Base-by-base conservation (phyloP, 1,140 invertebrate genomes). In the Anoplolepis gracilipes region DNA sequence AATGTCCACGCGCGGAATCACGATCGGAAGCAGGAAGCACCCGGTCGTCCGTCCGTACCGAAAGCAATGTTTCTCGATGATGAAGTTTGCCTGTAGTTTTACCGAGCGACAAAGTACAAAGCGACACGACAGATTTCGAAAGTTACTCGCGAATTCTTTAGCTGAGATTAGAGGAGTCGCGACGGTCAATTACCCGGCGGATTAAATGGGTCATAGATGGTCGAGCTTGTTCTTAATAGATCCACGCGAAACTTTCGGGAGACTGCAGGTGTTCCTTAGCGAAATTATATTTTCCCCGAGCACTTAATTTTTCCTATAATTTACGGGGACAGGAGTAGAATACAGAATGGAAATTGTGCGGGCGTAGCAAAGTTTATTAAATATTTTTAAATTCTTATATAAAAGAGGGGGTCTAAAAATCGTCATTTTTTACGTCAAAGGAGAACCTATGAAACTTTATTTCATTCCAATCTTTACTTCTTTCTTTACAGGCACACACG, bases 1-100 rank as follows among this genome's bases (percentile, higher is more conserved):
- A 89, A 87, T 87, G 88, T 87, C 85, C 85, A 87, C 73, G 78
- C 70, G 81, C 73, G 30, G 77, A 81, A 90, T 90, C 87, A 62
- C 85, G 87, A 89, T 85, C 79, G 75, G 88, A 76, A 61, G 67
- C 62, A 64, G 30, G 70, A 72, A 57, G 72, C 67, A 30, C 46
- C 61, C 11, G 53, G 39, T 59, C 72, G 87, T 73, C 72, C 61
- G 75, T 55, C 62, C 59, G 57, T 28, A 19, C 28, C 64, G 75
- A 88, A 88, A 88, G 59, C 84, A 88, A 88, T 76, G 86, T 25
- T 25, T 77, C 25, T 16, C 30, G 49, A 61, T 75, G 76, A 88
- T 78, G 42, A 59, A 88, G 86, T 88, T 88, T 85, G 59, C 30
- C 30, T 53, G 65, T 33, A 81, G 78, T 72, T 81, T 81, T 30